Base-by-base conservation (phyloP, 2,113 vertebrate genomes). In the Polyodon spathula region DNA sequence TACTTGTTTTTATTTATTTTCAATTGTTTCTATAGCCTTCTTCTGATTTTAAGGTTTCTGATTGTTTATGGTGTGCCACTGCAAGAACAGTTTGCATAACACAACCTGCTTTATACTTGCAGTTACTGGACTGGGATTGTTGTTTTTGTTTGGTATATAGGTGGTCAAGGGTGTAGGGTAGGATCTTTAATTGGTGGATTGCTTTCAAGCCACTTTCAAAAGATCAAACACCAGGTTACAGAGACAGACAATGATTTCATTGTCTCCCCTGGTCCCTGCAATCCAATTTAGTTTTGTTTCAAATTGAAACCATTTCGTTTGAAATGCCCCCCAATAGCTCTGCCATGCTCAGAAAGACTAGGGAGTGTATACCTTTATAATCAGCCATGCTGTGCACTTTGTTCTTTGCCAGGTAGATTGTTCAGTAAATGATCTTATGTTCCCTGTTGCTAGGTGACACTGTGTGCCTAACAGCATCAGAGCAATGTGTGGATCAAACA, bases 381-480 rank as follows among this genome's bases (percentile, higher is more conserved):
- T 27, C 27, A 27, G 27, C 27, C 27, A 27, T 27, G 27, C 27
- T 3, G 70, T 81, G 76, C 61, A 79, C 79, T 63, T 76, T n/a
- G 63, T 79, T 46, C 44, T 46, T 14, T 46, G 14, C 2, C 44
- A 46, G 44, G 44, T 2, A 46, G 27, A 38, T 84, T 83, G 74
- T 83, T 84, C 71, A 66, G 71, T 78, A 81, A 84, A 88, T 88
- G 79, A 79, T 84, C 79, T 80, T 82, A 74, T 77, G 76, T 65
- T 65, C 43, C 40, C 71, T 50, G 79, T 89, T 92, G 86, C 86
- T 83, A 88, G 81, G 85, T 76, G 83, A 86, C 80, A 71, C 70
- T 78, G 27, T 77, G 82, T 72, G 72, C 78, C 77, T 88, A 82
- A 78, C 78, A 64, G 71, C 80, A 77, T 83, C 75, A 78, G 79